Conservation (phyloP, 1,140 invertebrate genomes). For the Magallana angulata region DNA sequence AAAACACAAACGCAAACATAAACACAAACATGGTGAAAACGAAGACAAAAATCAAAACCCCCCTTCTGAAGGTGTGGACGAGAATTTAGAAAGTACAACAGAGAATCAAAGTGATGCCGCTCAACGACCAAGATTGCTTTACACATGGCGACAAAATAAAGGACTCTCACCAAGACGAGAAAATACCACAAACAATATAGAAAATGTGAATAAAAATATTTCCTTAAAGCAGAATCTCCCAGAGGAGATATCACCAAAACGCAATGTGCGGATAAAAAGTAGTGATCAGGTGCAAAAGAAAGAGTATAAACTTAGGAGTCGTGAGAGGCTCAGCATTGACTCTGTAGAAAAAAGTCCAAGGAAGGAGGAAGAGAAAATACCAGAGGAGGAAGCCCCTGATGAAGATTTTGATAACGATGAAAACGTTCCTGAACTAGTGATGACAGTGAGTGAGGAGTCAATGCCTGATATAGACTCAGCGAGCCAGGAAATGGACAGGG, state of each 20-base stretch:
- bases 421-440: slow-evolving; percentile 48
- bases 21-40: slow-evolving; percentile 70
- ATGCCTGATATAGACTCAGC: background rate
- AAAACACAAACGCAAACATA: slow-evolving; percentile 78
- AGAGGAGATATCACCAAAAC: slow-evolving; percentile 38
- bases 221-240: slow-evolving; percentile 31
- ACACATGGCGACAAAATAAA: slow-evolving; percentile 69
- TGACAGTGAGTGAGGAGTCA: slow-evolving; percentile 55
- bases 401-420: slow-evolving; percentile 46
- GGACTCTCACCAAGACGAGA: slow-evolving; percentile 63
- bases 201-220: slow-evolving; percentile 40
- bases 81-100: slow-evolving; percentile 52
- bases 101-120: slow-evolving; percentile 52
- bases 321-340: slow-evolving; percentile 44
- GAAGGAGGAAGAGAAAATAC: slow-evolving; percentile 49
- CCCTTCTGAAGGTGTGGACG: slow-evolving; percentile 49
- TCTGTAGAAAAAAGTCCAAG: slow-evolving; percentile 37
- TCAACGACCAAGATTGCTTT: slow-evolving; percentile 65
- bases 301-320: slow-evolving; percentile 63
- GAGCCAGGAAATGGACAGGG: background rate
- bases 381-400: slow-evolving; percentile 52
- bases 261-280: slow-evolving; percentile 40
- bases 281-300: slow-evolving; percentile 48
- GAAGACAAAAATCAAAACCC: slow-evolving; percentile 57
- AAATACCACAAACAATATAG: slow-evolving; percentile 43